These are phyloP conservation scores for Procambarus virginalis DNA, from an alignment of 1,140 invertebrate genomes.

Conservation along the genomic window DNA sequence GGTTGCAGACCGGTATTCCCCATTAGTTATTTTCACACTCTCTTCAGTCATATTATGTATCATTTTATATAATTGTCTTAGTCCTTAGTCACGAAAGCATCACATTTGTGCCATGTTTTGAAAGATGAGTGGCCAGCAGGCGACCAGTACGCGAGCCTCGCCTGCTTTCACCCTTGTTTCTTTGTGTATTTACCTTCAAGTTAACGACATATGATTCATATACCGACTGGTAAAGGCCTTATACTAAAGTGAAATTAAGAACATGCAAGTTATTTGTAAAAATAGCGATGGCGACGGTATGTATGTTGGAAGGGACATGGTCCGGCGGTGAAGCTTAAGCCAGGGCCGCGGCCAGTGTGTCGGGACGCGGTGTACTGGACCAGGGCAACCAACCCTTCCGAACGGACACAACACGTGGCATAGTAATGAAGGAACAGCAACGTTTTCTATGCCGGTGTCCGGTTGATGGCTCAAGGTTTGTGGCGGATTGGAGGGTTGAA, in stretches of 20 bases:
- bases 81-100: too few relatives aligned
- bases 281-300: too few relatives aligned
- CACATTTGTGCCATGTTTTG: too few relatives aligned
- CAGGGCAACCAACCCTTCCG: constrained; percentile 24
- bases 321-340: neutral
- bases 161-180: neutral
- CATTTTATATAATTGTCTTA: too few relatives aligned
- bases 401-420: constrained; percentile 32
- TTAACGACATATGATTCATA: neutral
- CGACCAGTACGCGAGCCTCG: neutral
- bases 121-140: neutral
- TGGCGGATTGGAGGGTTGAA: too few relatives aligned
- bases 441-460: constrained; percentile 29
- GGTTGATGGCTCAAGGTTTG: neutral
- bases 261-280: neutral
- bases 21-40: too few relatives aligned
- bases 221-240: neutral
- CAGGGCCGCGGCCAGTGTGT: neutral
- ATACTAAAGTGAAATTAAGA: neutral
- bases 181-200: neutral
- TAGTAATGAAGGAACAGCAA: constrained; percentile 27
- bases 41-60: too few relatives aligned
- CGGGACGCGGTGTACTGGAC: constrained; percentile 5
- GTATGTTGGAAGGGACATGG: too few relatives aligned
- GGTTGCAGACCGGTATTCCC: too few relatives aligned